phyloP scores from a whole-genome alignment of 2,888 invertebrate species.

The Phyto melanocephala region DNA sequence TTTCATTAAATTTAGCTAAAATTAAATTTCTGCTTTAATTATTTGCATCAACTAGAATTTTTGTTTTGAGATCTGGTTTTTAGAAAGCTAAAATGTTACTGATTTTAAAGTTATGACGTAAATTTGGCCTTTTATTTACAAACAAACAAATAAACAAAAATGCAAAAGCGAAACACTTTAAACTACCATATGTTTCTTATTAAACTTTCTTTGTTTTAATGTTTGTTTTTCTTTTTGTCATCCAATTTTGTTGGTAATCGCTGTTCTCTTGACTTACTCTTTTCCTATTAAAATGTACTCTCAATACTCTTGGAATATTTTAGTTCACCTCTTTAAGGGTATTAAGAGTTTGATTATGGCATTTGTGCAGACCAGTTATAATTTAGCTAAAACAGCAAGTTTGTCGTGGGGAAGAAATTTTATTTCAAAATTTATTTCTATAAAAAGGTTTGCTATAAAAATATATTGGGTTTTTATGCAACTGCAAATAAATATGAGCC shows the following conservation, averaged over 20 bases:
- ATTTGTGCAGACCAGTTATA: not conserved
- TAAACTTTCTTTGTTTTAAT: conserved; percentile 18
- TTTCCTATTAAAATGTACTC: not conserved
- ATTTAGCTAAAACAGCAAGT: not conserved
- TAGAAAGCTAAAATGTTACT: not conserved
- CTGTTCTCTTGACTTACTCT: not conserved
- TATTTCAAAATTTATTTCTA: too few relatives aligned
- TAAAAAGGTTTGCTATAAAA: not conserved
- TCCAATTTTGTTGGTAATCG: not conserved
- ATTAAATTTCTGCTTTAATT: not conserved
- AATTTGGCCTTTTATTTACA: not conserved
- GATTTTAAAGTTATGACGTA: conserved; percentile 20
- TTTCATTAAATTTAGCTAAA: not conserved
- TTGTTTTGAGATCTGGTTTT: not conserved
- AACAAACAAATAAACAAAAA: not conserved
- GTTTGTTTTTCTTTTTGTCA: too few relatives aligned
- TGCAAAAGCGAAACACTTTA: not conserved
- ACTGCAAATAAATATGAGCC: too few relatives aligned
- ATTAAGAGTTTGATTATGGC: not conserved
- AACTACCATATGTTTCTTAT: conserved; percentile 43
- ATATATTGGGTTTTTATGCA: not conserved
- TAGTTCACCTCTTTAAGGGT: not conserved
- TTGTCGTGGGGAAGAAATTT: too few relatives aligned
- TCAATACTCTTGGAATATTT: not conserved
- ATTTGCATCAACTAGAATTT: not conserved